A percentile compares a stretch with the other conserved stretches of the same genome.
Evolutionary conservation across 1,140 invertebrate genomes (phyloP).

Genomic region (Polypedilum vanderplanki): DNA sequence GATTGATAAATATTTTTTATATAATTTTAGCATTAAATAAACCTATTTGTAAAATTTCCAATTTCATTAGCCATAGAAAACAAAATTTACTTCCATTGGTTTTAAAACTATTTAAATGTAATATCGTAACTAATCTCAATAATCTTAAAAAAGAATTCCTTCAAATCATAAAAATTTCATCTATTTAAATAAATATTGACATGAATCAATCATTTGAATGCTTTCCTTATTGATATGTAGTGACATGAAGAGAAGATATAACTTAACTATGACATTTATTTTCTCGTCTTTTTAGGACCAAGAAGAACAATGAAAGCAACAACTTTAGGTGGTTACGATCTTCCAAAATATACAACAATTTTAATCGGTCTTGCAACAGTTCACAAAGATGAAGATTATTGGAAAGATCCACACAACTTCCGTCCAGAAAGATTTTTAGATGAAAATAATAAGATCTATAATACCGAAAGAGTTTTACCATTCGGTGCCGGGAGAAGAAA

Average conservation of each 20-base stretch:
- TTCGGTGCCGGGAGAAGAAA: background rate
- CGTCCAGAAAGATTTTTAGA: slow-evolving; percentile 63
- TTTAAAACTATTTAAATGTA: no score
- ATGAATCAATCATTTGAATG: no score
- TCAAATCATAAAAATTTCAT: background rate
- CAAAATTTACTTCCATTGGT: no score
- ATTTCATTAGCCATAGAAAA: no score
- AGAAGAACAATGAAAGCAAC: slow-evolving; percentile 54
- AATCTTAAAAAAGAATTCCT: background rate
- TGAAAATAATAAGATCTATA: background rate
- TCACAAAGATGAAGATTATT: slow-evolving; percentile 54
- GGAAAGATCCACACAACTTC: slow-evolving; percentile 60
- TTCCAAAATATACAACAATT: slow-evolving; percentile 59
- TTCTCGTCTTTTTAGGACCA: slow-evolving; percentile 56
- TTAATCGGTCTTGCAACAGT: slow-evolving; percentile 58
- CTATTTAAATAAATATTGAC: no score
- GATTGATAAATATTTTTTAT: no score
- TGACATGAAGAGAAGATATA: no score
- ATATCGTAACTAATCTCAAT: no score
- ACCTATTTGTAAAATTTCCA: no score
- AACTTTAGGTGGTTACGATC: slow-evolving; percentile 52
- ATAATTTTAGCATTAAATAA: no score
- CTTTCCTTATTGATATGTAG: no score
- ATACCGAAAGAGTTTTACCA: background rate
- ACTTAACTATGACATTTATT: no score